phyloP scores from a whole-genome alignment of 1,140 invertebrate genomes.

The Cydia splendana region DNA sequence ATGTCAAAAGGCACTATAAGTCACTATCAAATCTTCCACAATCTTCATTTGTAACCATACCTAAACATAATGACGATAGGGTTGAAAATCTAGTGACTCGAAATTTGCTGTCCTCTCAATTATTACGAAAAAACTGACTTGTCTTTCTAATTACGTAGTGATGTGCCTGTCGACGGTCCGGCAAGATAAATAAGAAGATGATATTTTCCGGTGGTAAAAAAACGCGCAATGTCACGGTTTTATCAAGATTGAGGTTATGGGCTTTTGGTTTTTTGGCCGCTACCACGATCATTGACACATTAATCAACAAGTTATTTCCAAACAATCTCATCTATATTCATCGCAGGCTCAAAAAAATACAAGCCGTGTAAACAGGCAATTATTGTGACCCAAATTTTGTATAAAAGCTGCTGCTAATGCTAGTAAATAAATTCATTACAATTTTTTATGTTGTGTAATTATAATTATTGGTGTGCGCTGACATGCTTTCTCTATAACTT shows the following conservation, averaged over 20 bases:
- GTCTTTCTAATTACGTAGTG: slow-evolving; percentile 67
- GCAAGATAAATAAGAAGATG: slow-evolving; percentile 50
- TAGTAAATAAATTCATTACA: too few species aligned
- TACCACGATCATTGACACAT: slow-evolving; percentile 23
- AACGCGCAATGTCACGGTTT: slow-evolving; percentile 31
- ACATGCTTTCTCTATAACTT: too few species aligned
- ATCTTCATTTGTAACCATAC: not conserved
- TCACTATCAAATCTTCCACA: slow-evolving; percentile 18
- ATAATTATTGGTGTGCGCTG: too few species aligned
- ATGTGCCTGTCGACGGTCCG: slow-evolving; percentile 55
- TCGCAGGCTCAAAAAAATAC: not conserved
- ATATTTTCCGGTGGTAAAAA: slow-evolving; percentile 39
- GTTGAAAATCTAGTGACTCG: not conserved
- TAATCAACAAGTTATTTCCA: not conserved
- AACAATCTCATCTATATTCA: not conserved
- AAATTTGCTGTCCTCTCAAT: slow-evolving; percentile 28
- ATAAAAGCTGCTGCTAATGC: too few species aligned
- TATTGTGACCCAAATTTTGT: too few species aligned
- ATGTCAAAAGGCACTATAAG: slow-evolving; percentile 41
- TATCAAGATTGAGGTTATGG: slow-evolving; percentile 31
- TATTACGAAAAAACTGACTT: slow-evolving; percentile 38
- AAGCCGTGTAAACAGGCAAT: too few species aligned
- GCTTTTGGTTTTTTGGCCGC: slow-evolving; percentile 31
- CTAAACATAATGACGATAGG: not conserved
- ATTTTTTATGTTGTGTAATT: too few species aligned